phyloP scores from a whole-genome alignment of 64 coral and sea anemone species.

The Dendrophyllia cribrosa region DNA sequence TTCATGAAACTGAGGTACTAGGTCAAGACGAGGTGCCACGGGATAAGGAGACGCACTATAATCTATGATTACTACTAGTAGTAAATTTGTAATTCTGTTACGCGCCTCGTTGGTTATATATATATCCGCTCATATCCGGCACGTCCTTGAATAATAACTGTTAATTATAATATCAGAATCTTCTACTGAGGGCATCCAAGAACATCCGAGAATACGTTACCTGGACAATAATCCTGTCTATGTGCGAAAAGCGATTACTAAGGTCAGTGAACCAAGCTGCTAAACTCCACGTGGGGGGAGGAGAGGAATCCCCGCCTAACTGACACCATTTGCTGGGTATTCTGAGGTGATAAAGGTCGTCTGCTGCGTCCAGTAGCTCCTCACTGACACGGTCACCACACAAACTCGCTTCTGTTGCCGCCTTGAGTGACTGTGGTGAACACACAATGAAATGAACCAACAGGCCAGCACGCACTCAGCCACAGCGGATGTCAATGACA shows the following conservation, averaged over 20 bases:
- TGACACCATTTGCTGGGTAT: slow-evolving; percentile 79
- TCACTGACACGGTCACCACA: slow-evolving; percentile 83
- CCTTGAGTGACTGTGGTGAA: slow-evolving; percentile 78
- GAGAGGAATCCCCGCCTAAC: slow-evolving; percentile 85
- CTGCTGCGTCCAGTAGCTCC: slow-evolving; percentile 76
- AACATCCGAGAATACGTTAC: slow-evolving; percentile 33
- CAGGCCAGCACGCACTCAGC: neutral
- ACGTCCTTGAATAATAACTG: too few relatives aligned
- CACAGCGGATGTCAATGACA: too few relatives aligned
- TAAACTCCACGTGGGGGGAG: slow-evolving; percentile 82
- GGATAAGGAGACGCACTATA: too few relatives aligned
- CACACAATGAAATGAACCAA: neutral
- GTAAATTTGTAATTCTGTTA: too few relatives aligned
- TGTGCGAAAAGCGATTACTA: slow-evolving; percentile 78
- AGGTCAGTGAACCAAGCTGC: slow-evolving; percentile 89
- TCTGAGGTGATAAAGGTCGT: slow-evolving; percentile 83
- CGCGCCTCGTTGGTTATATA: too few relatives aligned
- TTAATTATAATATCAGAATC: too few relatives aligned
- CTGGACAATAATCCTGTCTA: slow-evolving; percentile 92
- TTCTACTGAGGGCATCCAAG: too few relatives aligned
- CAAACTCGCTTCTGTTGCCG: slow-evolving; percentile 73
- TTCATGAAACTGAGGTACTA: too few relatives aligned
- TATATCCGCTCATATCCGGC: too few relatives aligned
- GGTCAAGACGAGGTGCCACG: too few relatives aligned
- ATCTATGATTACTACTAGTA: too few relatives aligned